Base-by-base conservation (phyloP, 2,113 vertebrate species). In the Caranx melampygus region DNA sequence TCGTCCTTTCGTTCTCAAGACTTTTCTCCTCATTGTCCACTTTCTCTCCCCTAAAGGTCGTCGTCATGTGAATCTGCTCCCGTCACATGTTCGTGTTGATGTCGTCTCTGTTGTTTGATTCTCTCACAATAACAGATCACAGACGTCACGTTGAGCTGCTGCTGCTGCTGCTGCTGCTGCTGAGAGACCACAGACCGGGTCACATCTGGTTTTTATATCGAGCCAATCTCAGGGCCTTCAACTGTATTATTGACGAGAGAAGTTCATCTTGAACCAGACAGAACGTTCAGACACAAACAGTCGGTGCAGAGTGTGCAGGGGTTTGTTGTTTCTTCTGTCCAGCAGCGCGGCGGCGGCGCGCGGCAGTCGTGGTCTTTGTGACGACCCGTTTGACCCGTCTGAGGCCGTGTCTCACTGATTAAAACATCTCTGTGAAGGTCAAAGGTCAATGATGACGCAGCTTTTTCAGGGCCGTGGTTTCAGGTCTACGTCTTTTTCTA, bases 401-500 rank as follows among this genome's bases (percentile, higher is more conserved):
- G 0, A 49, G 60, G 45, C n/a, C 20, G 52, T 49, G n/a, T 42
- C 66, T 62, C 4, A 74, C 67, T 31, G 9, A 45, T 49, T 73
- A 81, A 65, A 70, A 78, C 15, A 1, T 45, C 20, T 73, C 18
- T 10, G 52, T 59, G 26, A 85, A 80, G 79, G 75, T 87, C 15
- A n/a, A 0, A 26, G 26, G 26, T 3, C 57, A 20, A 0, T 52
- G 45, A 72, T 40, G 20, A 51, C 1, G 69, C 76, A 70, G 47
- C 26, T 26, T 4, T 62, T 47, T 75, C 66, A 68, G 67, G 20
- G 44, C 14, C 49, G 18, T 47, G 77, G 16, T 65, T 71, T 31
- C 59, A 61, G 71, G 54, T 57, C 70, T 63, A 42, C 70, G 3
- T 95, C 45, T 95, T 82, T 81, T 91, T 87, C 58, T 90, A 95